These are phyloP conservation scores for Actinia equina DNA, from an alignment of 64 coral and sea anemone genomes.

Conservation along the genomic window DNA sequence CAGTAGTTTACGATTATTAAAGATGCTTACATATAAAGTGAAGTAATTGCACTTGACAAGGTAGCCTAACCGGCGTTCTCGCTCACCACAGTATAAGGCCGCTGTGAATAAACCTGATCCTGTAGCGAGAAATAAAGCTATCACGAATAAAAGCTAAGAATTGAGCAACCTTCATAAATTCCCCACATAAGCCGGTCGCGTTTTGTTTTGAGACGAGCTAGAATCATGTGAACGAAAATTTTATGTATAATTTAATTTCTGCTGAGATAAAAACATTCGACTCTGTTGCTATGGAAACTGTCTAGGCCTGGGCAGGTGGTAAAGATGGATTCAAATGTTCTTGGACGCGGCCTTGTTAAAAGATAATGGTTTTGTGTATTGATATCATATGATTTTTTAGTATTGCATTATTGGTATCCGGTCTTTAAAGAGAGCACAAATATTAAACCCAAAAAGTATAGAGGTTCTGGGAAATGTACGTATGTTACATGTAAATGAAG, in stretches of 20 bases:
- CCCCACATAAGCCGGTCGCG: not conserved
- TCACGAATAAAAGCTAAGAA: not conserved
- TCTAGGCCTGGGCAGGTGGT: not conserved
- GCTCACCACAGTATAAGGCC: not conserved
- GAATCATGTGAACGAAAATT: not conserved
- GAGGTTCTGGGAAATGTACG: too few species aligned
- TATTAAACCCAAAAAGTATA: too few species aligned
- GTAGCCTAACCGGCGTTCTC: not conserved
- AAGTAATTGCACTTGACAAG: not conserved
- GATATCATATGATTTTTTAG: too few species aligned
- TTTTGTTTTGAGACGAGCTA: not conserved
- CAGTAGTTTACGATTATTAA: not conserved
- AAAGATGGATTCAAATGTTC: not conserved
- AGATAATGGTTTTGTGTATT: not conserved
- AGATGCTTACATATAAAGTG: not conserved
- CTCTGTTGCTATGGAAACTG: not conserved
- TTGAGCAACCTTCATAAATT: not conserved
- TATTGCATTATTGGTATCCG: too few species aligned
- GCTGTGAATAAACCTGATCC: not conserved
- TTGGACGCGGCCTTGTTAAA: not conserved
- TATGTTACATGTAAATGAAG: too few species aligned
- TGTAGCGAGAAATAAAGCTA: not conserved
- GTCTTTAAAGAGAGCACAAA: too few species aligned
- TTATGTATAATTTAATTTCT: not conserved
- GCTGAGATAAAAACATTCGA: not conserved